Evolutionary conservation across 2,113 vertebrate genomes (phyloP).

Genomic region (Aegotheles bennettii): DNA sequence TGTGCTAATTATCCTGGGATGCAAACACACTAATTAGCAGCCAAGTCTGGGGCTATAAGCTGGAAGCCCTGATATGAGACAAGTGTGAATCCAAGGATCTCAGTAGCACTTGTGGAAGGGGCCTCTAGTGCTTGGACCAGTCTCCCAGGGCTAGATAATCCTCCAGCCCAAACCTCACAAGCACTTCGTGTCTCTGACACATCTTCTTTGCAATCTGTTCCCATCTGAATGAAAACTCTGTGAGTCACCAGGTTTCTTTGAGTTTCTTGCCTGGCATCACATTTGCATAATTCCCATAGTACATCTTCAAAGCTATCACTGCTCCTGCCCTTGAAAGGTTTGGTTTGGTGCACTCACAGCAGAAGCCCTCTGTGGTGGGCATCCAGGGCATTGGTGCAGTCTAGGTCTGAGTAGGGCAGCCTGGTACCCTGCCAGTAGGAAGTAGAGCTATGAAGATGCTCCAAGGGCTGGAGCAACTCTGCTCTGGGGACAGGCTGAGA

Average conservation of each 20-base stretch:
- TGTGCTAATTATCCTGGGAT: no score
- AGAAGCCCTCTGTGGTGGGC: neutral
- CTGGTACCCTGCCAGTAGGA: neutral
- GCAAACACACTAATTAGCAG: neutral
- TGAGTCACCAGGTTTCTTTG: neutral
- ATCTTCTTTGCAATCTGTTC: neutral
- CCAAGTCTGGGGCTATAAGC: neutral
- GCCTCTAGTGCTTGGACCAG: neutral
- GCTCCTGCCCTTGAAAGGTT: neutral
- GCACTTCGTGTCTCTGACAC: neutral
- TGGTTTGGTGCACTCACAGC: rapidly evolving
- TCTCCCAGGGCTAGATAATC: neutral
- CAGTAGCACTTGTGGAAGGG: neutral
- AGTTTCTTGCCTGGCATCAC: neutral
- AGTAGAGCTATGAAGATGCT: no score
- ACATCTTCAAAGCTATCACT: neutral
- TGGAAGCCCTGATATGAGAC: neutral
- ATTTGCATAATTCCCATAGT: neutral
- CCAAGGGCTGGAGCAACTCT: no score
- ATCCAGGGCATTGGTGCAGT: neutral
- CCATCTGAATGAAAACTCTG: neutral
- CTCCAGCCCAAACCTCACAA: neutral
- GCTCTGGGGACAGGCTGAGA: no score
- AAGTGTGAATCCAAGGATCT: neutral
- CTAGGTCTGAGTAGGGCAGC: neutral